phyloP scores from a whole-genome alignment of 2,797 vertebrate genomes.

The Staurois parvus region DNA sequence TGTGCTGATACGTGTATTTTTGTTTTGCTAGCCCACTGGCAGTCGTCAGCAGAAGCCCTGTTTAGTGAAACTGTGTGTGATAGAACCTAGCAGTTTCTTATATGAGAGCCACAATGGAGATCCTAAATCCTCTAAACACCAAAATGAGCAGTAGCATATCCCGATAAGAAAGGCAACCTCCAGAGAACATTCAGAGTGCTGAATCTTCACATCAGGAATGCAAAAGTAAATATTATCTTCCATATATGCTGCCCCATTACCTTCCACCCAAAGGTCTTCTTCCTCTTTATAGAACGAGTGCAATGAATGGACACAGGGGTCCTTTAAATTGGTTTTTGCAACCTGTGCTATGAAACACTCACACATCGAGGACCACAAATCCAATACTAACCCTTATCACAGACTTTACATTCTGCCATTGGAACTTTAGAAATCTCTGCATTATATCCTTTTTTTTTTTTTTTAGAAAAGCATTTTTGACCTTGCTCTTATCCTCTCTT shows the following conservation, averaged over 20 bases:
- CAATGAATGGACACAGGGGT: no score
- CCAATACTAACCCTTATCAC: neutral
- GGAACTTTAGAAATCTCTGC: neutral
- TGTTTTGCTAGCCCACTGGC: no score
- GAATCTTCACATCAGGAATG: neutral
- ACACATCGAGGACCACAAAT: neutral
- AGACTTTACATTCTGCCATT: constrained; percentile 3
- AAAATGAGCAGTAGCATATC: no score
- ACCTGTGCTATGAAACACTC: neutral
- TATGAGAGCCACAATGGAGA: no score
- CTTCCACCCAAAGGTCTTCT: neutral
- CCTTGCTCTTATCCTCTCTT: neutral
- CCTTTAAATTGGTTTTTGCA: neutral
- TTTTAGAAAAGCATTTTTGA: neutral
- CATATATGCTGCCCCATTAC: neutral
- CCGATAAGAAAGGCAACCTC: no score
- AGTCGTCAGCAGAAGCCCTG: no score
- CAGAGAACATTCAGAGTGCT: neutral
- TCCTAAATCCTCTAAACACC: no score
- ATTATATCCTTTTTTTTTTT: neutral
- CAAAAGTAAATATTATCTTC: neutral
- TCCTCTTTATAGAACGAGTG: neutral
- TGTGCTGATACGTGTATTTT: no score
- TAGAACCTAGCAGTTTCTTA: no score
- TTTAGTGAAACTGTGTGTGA: no score